Base-by-base conservation (phyloP, 2,888 invertebrate genomes). In the Endomychus coccineus region DNA sequence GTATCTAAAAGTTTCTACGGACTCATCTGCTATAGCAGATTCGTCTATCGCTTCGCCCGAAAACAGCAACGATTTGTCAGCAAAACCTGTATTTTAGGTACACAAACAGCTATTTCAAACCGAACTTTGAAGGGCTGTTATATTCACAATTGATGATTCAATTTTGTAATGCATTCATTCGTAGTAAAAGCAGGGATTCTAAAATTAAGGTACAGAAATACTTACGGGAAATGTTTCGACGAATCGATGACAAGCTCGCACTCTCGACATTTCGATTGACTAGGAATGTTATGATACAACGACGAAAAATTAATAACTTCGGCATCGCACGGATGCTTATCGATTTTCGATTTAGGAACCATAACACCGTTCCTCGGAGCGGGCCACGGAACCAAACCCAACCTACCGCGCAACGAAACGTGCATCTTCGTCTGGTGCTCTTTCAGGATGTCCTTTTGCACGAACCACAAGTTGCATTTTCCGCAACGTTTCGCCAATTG, bases 181-280 rank as follows among this genome's bases (percentile, higher is more conserved):
- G 21, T 19, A 7, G 31, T 27, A 19, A 19, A 7, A 6, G 21
- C n/a, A 6, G 21, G 6, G 21, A n/a, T n/a, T n/a, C n/a, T n/a
- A n/a, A n/a, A n/a, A n/a, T n/a, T n/a, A 9, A 7, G 10, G 10
- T 29, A 29, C 16, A 28, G 19, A 3, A 28, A 28, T 40, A 71
- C 82, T 75, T 66, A 89, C 87, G 80, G 75, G 66, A 80, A 89
- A 66, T 91, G 91, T 47, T 80, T 75, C n/a, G 77, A 73, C 45
- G 74, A 76, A 31, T 77, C 75, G 34, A 86, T 70, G 12, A 79
- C 76, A 1, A 75, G 73, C 56, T 81, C 80, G 54, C 88, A 88
- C 62, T 89, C 88, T 42, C 80, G 75, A 54, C 88, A 88, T 5
- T 77, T 66, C 53, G 72, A 64, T 6, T 74, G 75, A 11, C 63